Base-by-base conservation (phyloP, 2,888 invertebrate species). In the Hirudinaria manillensis region DNA sequence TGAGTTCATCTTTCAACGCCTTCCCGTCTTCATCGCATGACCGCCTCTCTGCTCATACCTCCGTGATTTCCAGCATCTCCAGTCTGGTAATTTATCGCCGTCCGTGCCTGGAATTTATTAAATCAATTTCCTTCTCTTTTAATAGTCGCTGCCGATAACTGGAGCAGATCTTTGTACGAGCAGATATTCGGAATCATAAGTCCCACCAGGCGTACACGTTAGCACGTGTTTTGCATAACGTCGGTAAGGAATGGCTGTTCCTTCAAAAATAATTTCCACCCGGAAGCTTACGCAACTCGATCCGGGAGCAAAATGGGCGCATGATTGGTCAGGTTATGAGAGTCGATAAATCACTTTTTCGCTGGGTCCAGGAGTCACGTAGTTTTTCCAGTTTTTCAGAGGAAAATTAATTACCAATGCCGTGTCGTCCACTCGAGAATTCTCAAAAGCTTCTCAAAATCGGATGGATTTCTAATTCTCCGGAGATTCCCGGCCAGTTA, bases 1-100 rank as follows among this genome's bases (percentile, higher is more conserved):
- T 61, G 61, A 61, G 61, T 61, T 61, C 61, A 61, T 61, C 61
- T 61, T 61, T 61, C 61, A 61, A 29, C 61, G 29, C 45, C 45
- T 45, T 16, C 45, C 1, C 7, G 61, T 29, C 61, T 29, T 29
- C 3, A 27, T 29, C 61, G 29, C 61, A 27, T 61, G 61, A 61
- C 29, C 61, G 61, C 61, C 61, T 29, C 29, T 7, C 61, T 61
- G 61, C 29, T 61, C 61, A 61, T 61, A 61, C 61, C 24, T 24
- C 61, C 61, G 29, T 61, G 61, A 61, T 61, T 61, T 61, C 61
- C 61, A 61, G 24, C 61, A 27, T 61, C 61, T 61, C 61, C 45
- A 45, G 45, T 16, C 45, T 61, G 24, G 61, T 61, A 61, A 61
- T 61, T 61, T 61, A 61, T 61, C 61, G 61, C 61, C 29, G 21